Conservation (phyloP, 2,113 vertebrate species). For the Cricetomys ansorgei region DNA sequence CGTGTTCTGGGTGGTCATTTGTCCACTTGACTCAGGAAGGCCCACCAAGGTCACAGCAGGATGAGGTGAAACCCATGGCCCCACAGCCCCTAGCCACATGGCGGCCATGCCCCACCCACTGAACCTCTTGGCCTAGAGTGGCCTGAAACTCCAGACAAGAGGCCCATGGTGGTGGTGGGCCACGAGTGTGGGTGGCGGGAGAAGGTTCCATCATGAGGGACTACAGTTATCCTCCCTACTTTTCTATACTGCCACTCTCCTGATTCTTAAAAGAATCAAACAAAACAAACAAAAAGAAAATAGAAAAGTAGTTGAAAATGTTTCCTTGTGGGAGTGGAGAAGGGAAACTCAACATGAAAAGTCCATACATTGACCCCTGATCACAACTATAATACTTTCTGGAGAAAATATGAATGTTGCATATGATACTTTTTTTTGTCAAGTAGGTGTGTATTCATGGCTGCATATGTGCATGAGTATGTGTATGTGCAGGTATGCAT, state of each 20-base stretch:
- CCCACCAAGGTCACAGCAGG: no score
- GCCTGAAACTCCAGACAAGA: no score
- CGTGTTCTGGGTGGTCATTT: no score
- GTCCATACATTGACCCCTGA: background rate
- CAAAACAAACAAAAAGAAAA: background rate
- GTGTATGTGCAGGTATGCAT: background rate
- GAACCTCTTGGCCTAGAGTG: no score
- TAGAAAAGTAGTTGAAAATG: slow-evolving; percentile 17
- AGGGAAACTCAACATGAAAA: background rate
- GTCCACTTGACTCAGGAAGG: no score
- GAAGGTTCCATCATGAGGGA: no score
- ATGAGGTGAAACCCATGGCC: no score
- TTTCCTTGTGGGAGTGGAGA: background rate
- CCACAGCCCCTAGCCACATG: no score
- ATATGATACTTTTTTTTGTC: background rate
- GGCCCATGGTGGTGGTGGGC: no score
- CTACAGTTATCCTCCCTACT: no score
- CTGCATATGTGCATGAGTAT: background rate
- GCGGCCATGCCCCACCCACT: no score
- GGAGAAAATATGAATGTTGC: background rate
- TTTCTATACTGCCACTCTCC: background rate
- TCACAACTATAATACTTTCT: background rate
- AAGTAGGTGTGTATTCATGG: background rate
- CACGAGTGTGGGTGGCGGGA: no score
- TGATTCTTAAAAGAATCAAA: background rate